phyloP scores from a whole-genome alignment of 2,888 invertebrate genomes.

The Drosophila peninsularis region DNA sequence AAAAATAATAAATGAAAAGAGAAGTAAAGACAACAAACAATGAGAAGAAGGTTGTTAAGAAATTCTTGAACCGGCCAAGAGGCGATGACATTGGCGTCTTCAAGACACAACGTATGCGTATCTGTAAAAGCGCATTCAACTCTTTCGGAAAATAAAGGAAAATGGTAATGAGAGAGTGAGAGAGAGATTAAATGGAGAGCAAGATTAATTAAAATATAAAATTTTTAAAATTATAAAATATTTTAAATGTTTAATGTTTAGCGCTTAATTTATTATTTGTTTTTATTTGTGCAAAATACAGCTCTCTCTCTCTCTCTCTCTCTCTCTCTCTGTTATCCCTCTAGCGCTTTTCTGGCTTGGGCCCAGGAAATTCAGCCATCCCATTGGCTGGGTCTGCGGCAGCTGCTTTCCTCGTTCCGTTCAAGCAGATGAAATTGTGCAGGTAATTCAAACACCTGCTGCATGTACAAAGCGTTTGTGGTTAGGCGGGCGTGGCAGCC shows the following conservation, averaged over 20 bases:
- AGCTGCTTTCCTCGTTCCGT: slow-evolving; percentile 7
- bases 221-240: too few relatives aligned
- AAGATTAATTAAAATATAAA: too few relatives aligned
- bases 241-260: too few relatives aligned
- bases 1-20: neutral
- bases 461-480: slow-evolving; percentile 33
- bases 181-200: neutral
- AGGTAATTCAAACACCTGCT: slow-evolving; percentile 67
- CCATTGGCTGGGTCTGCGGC: neutral
- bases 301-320: too few relatives aligned
- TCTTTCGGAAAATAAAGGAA: slow-evolving; percentile 28
- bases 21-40: slow-evolving; percentile 32
- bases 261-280: too few relatives aligned
- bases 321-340: too few relatives aligned
- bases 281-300: too few relatives aligned
- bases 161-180: neutral
- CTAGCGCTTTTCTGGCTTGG: slow-evolving; percentile 27
- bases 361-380: slow-evolving; percentile 29
- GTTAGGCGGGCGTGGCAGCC: slow-evolving; percentile 18
- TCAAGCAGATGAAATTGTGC: slow-evolving; percentile 48
- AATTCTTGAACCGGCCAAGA: slow-evolving; percentile 53
- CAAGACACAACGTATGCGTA: slow-evolving; percentile 21
- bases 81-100: slow-evolving; percentile 39
- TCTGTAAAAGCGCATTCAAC: slow-evolving; percentile 59
- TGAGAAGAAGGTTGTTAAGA: slow-evolving; percentile 44